These are phyloP conservation scores for Aspidapion aeneum DNA, from an alignment of 2,888 invertebrate genomes.

Conservation along the genomic window DNA sequence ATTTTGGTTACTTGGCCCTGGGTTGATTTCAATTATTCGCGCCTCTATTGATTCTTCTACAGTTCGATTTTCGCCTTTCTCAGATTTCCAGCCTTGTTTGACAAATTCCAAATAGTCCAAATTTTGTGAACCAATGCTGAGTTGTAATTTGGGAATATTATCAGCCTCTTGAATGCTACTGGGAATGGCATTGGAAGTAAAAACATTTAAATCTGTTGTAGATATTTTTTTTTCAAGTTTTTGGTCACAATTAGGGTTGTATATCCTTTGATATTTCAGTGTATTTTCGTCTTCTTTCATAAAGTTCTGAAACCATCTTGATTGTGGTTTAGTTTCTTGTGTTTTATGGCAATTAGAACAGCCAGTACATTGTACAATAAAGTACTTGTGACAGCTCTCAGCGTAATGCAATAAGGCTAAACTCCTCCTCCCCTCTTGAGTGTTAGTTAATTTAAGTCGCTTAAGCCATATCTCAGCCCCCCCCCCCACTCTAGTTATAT, in stretches of 20 bases:
- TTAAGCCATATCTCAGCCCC: too few species aligned
- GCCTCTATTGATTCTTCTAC: conserved; percentile 52
- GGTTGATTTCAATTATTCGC: conserved; percentile 62
- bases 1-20: conserved; percentile 46
- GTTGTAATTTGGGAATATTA: conserved; percentile 53
- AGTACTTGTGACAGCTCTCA: too few species aligned
- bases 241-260: conserved; percentile 58
- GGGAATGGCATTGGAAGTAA: conserved; percentile 49
- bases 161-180: conserved; percentile 30
- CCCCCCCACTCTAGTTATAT: too few species aligned
- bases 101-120: conserved; percentile 63
- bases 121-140: conserved; percentile 57
- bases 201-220: conserved; percentile 60
- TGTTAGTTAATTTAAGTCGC: too few species aligned
- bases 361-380: too few species aligned
- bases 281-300: conserved; percentile 29
- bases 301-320: conserved; percentile 51
- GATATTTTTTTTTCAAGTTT: conserved; percentile 56
- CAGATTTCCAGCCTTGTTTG: conserved; percentile 61
- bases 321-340: conserved; percentile 20
- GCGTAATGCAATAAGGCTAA: too few species aligned
- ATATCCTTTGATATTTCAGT: conserved; percentile 49
- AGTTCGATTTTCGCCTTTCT: conserved; percentile 49
- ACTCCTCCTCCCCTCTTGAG: too few species aligned
- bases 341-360: conserved; percentile 67